phyloP scores from a whole-genome alignment of 2,797 vertebrate genomes.

The Spondyliosoma cantharus region DNA sequence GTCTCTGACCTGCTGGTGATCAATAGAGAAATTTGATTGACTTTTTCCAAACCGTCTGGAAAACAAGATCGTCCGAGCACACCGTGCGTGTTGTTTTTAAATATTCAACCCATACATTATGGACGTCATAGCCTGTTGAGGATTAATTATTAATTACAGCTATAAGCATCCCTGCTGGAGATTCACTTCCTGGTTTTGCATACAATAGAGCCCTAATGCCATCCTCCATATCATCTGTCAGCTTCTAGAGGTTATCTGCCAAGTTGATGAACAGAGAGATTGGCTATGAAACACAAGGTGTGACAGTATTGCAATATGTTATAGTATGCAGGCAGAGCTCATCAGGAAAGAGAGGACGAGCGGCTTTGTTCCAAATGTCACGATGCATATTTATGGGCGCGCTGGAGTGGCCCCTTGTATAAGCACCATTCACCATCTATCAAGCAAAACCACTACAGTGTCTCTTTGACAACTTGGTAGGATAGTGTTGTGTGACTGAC shows the following conservation, averaged over 20 bases:
- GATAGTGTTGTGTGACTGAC: conserved; percentile 74
- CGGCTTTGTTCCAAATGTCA: conserved; percentile 91
- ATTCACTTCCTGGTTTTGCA: conserved; percentile 66
- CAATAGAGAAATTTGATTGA: conserved; percentile 40
- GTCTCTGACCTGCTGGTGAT: conserved; percentile 55
- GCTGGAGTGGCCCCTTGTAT: conserved; percentile 85
- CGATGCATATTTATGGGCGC: conserved; percentile 89
- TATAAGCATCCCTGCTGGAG: conserved; percentile 60
- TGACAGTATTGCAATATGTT: conserved; percentile 86
- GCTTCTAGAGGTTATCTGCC: conserved; percentile 84
- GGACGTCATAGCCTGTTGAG: conserved; percentile 49
- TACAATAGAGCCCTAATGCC: conserved; percentile 73
- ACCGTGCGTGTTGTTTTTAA: conserved; percentile 6
- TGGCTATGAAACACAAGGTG: conserved; percentile 86
- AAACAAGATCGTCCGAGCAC: conserved; percentile 23
- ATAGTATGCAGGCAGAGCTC: conserved; percentile 84
- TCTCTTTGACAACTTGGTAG: conserved; percentile 80
- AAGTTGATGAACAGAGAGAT: conserved; percentile 86
- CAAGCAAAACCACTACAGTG: conserved; percentile 82
- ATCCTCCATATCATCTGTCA: conserved; percentile 80
- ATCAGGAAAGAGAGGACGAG: conserved; percentile 86
- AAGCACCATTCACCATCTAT: conserved; percentile 85
- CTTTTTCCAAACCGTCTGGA: conserved; percentile 36
- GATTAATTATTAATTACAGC: conserved; percentile 71
- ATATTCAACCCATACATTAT: conserved; percentile 48